Conservation (phyloP, 2,888 invertebrate species). For the Hydriomena furcata region DNA sequence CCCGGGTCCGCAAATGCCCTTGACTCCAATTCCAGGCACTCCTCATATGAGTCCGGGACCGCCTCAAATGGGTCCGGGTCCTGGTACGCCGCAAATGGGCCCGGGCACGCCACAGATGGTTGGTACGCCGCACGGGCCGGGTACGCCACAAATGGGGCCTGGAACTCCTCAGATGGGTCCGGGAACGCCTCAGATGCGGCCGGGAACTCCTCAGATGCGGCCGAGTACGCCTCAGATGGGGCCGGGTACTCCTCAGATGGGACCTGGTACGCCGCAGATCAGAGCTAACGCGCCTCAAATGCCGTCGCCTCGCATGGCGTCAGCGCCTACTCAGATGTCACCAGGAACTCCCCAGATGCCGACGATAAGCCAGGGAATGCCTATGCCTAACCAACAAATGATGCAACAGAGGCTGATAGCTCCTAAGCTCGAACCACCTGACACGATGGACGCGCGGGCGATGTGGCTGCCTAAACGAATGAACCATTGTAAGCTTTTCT, state of each 20-base stretch:
- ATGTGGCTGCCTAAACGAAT: conserved; percentile 87
- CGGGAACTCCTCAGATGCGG: conserved; percentile 51
- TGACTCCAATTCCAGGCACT: conserved; percentile 33
- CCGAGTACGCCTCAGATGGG: conserved; percentile 54
- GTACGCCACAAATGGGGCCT: conserved; percentile 61
- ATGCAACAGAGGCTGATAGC: conserved; percentile 74
- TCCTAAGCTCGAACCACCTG: conserved; percentile 84
- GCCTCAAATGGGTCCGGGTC: conserved; percentile 56
- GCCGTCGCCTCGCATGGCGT: conserved; percentile 72
- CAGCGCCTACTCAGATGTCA: conserved; percentile 74
- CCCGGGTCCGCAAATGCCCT: conserved; percentile 9
- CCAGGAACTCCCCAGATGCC: conserved; percentile 75
- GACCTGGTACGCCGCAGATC: conserved; percentile 59
- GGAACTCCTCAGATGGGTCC: conserved; percentile 59
- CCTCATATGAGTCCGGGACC: conserved; percentile 56
- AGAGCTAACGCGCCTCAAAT: conserved; percentile 65
- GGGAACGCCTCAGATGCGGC: conserved; percentile 39
- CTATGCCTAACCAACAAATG: conserved; percentile 70
- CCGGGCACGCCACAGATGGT: conserved; percentile 53
- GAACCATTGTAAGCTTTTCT: conserved; percentile 85
- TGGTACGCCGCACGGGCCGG: conserved; percentile 59
- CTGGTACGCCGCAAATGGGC: conserved; percentile 58
- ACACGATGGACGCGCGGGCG: conserved; percentile 83
- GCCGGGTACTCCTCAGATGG: conserved; percentile 57
- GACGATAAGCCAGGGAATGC: conserved; percentile 68